phyloP scores from a whole-genome alignment of 92 coral and sea anemone species.

The Bergia puertoricense region DNA sequence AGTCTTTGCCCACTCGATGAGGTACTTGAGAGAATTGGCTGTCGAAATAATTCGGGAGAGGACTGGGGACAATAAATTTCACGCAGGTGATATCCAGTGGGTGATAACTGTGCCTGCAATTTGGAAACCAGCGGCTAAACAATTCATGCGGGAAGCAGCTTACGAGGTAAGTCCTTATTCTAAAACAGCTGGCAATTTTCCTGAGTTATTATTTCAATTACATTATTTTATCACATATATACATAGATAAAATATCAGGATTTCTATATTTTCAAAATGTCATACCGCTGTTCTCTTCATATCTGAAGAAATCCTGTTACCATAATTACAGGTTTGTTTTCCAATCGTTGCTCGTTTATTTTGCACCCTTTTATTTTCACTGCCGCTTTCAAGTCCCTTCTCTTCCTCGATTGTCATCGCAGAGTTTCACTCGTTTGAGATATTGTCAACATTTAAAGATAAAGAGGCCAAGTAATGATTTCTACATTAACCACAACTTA shows the following conservation, averaged over 20 bases:
- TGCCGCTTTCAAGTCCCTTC: too few relatives aligned
- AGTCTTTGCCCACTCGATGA: slow-evolving; percentile 33
- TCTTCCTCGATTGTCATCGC: too few relatives aligned
- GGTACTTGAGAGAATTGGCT: slow-evolving; percentile 27
- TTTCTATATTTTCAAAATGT: too few relatives aligned
- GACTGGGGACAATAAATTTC: neutral
- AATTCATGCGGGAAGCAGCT: slow-evolving; percentile 27
- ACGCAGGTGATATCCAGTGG: slow-evolving; percentile 22
- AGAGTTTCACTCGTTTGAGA: too few relatives aligned
- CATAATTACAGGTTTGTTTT: neutral
- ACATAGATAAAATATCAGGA: too few relatives aligned
- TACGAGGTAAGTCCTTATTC: slow-evolving; percentile 9
- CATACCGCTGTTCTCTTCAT: too few relatives aligned
- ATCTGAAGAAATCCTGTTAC: too few relatives aligned
- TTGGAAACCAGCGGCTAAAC: slow-evolving; percentile 36
- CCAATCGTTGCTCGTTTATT: too few relatives aligned
- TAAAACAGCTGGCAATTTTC: neutral
- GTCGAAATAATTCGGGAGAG: slow-evolving; percentile 12
- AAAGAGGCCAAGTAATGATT: too few relatives aligned
- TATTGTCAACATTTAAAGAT: neutral
- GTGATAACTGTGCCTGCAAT: slow-evolving; percentile 41
- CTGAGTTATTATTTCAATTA: neutral
- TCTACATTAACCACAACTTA: too few relatives aligned
- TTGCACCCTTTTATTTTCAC: too few relatives aligned
- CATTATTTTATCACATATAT: neutral